Percentiles rank a stretch among this genome's conserved stretches.
Evolutionary conservation across 2,888 invertebrate genomes (phyloP).

Genomic region (Cataglyphis albicans): DNA sequence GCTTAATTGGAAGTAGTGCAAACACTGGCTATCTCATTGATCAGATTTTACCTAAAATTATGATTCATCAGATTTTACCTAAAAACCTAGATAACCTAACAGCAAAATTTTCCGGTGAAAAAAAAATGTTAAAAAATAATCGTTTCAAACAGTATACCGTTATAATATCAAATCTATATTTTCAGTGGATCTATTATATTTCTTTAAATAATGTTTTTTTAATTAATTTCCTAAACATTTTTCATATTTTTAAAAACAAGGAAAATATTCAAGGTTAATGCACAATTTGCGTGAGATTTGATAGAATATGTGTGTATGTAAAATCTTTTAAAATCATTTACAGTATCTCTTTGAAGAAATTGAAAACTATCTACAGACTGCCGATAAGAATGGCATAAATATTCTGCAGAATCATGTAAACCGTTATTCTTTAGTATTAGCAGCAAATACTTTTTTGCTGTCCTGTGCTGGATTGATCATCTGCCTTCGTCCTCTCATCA

Average conservation of each 20-base stretch:
- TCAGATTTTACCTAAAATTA: too few species aligned
- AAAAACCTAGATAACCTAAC: too few species aligned
- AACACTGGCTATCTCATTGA: too few species aligned
- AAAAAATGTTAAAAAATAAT: too few species aligned
- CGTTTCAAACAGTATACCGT: too few species aligned
- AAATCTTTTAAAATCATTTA: neutral
- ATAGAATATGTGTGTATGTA: neutral
- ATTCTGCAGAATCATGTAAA: slow-evolving; percentile 18
- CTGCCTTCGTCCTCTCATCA: neutral
- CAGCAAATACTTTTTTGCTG: neutral
- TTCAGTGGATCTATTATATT: too few species aligned
- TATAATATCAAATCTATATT: too few species aligned
- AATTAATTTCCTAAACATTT: neutral
- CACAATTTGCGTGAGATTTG: neutral
- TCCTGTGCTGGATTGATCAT: slow-evolving; percentile 10
- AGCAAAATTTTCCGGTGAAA: too few species aligned
- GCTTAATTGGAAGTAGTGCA: too few species aligned
- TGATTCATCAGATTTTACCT: too few species aligned
- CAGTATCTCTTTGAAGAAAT: slow-evolving; percentile 4
- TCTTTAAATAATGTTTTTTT: too few species aligned
- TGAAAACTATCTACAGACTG: neutral
- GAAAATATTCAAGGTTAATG: neutral
- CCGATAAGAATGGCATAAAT: neutral
- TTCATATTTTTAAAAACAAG: neutral
- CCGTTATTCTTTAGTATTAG: neutral